Conservation (phyloP, 1,140 invertebrate species). For the Aleiodes sp. region DNA sequence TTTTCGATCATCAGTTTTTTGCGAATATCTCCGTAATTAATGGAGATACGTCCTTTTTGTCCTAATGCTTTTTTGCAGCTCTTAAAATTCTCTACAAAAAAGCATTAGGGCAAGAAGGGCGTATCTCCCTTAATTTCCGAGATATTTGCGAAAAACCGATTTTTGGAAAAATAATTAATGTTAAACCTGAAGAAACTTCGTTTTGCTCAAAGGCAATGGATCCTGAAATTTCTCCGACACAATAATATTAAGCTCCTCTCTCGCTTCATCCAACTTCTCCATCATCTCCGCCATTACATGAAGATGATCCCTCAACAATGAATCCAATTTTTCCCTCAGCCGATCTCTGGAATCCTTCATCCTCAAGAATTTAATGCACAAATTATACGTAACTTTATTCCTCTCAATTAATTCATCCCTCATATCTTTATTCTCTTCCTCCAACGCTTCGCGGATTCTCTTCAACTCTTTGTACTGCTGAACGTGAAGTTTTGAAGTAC, state of each 20-base stretch:
- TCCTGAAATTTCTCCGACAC: conserved; percentile 50
- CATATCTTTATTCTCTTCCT: conserved; percentile 43
- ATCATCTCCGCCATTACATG: conserved; percentile 52
- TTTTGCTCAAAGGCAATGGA: conserved; percentile 45
- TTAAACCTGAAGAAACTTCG: conserved; percentile 47
- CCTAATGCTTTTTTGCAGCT: no score
- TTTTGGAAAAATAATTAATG: not conserved
- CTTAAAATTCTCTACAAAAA: no score
- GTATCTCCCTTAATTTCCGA: no score
- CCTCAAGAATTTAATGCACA: conserved; percentile 48
- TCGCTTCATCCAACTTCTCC: conserved; percentile 51
- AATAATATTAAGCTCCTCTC: conserved; percentile 49
- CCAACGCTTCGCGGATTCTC: conserved; percentile 30
- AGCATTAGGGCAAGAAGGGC: no score
- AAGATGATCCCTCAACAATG: conserved; percentile 44
- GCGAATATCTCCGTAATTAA: no score
- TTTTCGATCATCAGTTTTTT: no score
- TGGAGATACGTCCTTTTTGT: no score
- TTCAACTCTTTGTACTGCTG: conserved; percentile 40
- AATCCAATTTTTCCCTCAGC: conserved; percentile 44
- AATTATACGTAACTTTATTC: conserved; percentile 43
- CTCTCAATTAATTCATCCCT: conserved; percentile 41
- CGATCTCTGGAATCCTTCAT: conserved; percentile 48
- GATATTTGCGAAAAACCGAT: no score
- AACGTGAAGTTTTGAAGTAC: conserved; percentile 34